Evolutionary conservation across 1,140 invertebrate genomes (phyloP), one percentile per base, ranked within the genome.

Genomic region (Drosophila mauritiana): DNA sequence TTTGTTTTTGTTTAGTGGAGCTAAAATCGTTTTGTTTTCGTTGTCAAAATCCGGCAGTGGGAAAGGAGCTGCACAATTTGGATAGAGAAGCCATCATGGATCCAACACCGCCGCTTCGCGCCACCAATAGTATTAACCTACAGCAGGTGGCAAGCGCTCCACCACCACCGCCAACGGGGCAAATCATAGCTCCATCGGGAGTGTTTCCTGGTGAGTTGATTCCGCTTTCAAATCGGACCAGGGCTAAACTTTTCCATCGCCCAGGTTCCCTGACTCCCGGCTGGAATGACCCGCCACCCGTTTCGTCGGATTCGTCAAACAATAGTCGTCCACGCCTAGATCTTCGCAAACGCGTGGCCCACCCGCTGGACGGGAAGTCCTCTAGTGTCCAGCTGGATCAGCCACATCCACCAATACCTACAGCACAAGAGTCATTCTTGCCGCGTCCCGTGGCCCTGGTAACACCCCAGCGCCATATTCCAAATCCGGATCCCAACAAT

Each of bases 231-330:
- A 13, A 1, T 13, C 12, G 39, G 20, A 2, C 10, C 3, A 15
- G 0, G 0, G 4, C 22, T 20, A 15, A 20, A 13, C 7, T 12
- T 10, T 12, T 25, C 3, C 13, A 3, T 10, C 8, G 10, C 2
- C 0, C 40, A 90, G 90, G 90, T 12, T 88, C 90, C 12, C 73
- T 86, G 1, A 91, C 90, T 7, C 91, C 91, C 15, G 91, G 91
- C 17, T 91, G 91, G 91, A 91, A 91, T 55, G 91, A 91, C 74
- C 91, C 91, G 45, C 91, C 91, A 4, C 82, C 81, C 46, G 12
- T 91, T 2, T 25, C 58, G n/a, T 57, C 42, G 6, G 82, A 82
- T 5, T 39, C 46, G n/a, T 42, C 51, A 0, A 67, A 39, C 52
- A 70, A 39, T 25, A 69, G 76, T 17, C 76, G 91, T 6, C 84